These are phyloP conservation scores for Exaiptasia diaphana DNA, from an alignment of 64 coral and sea anemone genomes.

Conservation along the genomic window DNA sequence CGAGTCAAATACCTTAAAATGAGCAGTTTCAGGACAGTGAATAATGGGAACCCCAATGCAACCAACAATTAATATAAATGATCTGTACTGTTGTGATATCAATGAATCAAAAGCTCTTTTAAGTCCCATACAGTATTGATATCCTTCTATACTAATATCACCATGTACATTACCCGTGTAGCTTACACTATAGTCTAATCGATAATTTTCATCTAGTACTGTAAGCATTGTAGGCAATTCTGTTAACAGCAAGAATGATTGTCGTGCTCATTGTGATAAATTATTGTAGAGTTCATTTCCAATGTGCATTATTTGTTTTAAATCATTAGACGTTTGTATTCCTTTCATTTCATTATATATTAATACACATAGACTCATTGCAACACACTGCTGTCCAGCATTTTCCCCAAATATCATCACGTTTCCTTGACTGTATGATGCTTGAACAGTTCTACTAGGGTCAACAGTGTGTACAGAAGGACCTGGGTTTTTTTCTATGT, in stretches of 20 bases:
- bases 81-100: constrained; percentile 17
- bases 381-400: constrained; percentile 57
- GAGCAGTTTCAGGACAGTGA: constrained; percentile 36
- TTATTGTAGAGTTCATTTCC: constrained; percentile 43
- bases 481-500: constrained; percentile 30
- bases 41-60: constrained; percentile 37
- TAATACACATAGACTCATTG: constrained; percentile 61
- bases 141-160: constrained; percentile 28
- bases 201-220: constrained; percentile 29
- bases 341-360: constrained; percentile 33
- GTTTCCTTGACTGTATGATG: constrained; percentile 60
- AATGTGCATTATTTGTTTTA: constrained; percentile 61
- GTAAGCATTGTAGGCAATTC: constrained; percentile 56
- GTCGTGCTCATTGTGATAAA: constrained; percentile 34
- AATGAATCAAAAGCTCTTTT: constrained; percentile 45
- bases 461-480: background rate
- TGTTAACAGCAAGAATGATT: constrained; percentile 54
- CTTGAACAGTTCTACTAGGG: constrained; percentile 44
- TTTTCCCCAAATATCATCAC: constrained; percentile 37
- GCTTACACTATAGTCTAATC: constrained; percentile 38
- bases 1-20: constrained; percentile 58
- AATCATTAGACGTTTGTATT: constrained; percentile 14
- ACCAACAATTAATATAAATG: constrained; percentile 44
- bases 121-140: constrained; percentile 29
- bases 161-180: constrained; percentile 18